Base-by-base conservation (phyloP, 2,888 invertebrate species). In the Sarcophaga variegata region DNA sequence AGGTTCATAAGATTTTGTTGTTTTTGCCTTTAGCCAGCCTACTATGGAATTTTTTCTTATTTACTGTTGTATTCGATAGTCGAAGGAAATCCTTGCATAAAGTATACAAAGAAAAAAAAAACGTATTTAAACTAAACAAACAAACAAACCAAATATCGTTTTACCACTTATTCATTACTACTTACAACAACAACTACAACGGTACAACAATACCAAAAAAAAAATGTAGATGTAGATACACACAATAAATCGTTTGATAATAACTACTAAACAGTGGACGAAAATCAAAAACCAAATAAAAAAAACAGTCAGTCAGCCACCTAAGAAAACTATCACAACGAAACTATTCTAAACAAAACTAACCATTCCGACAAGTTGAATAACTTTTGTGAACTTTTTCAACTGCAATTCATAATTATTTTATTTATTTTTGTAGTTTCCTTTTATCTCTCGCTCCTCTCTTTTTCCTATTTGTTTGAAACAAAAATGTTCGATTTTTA, bases 151-250 rank as follows among this genome's bases (percentile, higher is more conserved):
- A 83, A 74, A 78, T 72, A 76, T 76, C 81, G 78, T 85, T 71
- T 62, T 80, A 70, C 84, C 84, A 85, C 66, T 76, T 66, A 71
- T 81, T 81, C 71, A 76, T 81, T 81, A 67, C 54, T 17, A 54
- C 66, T 81, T 66, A 67, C 71, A 84, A 69, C 70, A 66, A 66
- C 22, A 71, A 78, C 67, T 70, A 66, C 22, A 71, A 78, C 67
- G 63, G 25, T 54, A 25, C 25, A 66, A 77, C 11, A 60, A 49
- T 88, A 89, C 87, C 85, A 89, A 89, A 88, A 89, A 88, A 89
- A 89, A 88, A 90, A 91, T 91, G 90, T 89, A 91, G 90, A 92
- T 91, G 90, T 92, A 91, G 91, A 91, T 92, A 91, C 92, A 91
- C 90, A 83, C 78, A 83, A 72, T 72, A 72, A 25, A 67, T 45